Evolutionary conservation across 1,140 invertebrate species (phyloP).

Genomic region (Leptoteleia sp.): DNA sequence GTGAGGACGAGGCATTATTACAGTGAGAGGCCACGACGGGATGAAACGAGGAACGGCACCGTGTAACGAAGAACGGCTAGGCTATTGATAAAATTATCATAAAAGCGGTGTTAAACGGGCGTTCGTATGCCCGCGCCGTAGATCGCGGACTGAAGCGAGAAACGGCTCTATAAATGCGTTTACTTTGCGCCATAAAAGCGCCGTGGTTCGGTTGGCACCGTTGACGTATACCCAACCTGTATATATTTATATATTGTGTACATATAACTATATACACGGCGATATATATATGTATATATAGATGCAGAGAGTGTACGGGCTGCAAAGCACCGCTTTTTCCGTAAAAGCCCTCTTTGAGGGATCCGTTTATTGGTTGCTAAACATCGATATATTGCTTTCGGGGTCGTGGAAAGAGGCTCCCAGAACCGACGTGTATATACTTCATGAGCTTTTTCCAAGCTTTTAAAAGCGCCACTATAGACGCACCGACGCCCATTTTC

Average conservation of each 20-base stretch:
- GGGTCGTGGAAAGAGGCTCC: no score
- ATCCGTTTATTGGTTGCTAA: no score
- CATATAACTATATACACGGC: constrained; percentile 41
- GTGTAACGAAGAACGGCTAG: constrained; percentile 51
- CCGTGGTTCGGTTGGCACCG: constrained; percentile 72
- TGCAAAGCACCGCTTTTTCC: no score
- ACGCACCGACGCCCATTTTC: constrained; percentile 59
- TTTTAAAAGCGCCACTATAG: no score
- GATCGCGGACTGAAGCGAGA: constrained; percentile 67
- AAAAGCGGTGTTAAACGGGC: constrained; percentile 77
- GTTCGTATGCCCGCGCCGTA: constrained; percentile 71
- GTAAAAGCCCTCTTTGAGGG: no score
- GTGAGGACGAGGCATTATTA: constrained; percentile 61
- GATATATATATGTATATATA: no score
- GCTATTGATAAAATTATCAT: constrained; percentile 81
- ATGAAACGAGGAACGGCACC: constrained; percentile 53
- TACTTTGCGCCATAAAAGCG: constrained; percentile 80
- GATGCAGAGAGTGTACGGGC: no score
- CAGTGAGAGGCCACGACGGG: constrained; percentile 34
- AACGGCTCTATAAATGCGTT: constrained; percentile 80
- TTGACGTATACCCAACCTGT: constrained; percentile 68
- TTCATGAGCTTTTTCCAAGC: no score
- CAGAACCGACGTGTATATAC: no score
- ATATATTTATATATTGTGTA: constrained; percentile 63
- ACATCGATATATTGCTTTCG: no score